Percentiles rank a stretch among this genome's conserved stretches.
These are phyloP conservation scores for Struthio camelus DNA, from an alignment of 2,113 vertebrate genomes.

Conservation along the genomic window DNA sequence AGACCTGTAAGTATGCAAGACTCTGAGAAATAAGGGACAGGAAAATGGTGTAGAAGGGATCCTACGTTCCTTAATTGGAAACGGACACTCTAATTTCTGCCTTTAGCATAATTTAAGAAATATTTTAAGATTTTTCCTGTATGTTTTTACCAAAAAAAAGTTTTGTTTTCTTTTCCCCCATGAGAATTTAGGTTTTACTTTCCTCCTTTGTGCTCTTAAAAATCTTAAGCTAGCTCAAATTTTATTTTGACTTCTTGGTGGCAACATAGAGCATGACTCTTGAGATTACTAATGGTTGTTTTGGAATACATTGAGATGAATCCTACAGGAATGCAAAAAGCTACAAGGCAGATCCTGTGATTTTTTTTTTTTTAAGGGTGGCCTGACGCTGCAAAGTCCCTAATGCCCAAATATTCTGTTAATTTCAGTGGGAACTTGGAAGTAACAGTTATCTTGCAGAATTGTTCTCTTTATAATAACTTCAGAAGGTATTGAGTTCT, in stretches of 20 bases:
- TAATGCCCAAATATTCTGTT: neutral
- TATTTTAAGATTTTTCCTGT: accelerated
- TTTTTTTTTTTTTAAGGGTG: neutral
- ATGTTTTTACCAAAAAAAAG: neutral
- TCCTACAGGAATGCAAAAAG: neutral
- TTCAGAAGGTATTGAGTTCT: neutral
- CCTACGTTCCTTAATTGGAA: neutral
- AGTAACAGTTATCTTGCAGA: neutral
- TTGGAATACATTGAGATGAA: neutral
- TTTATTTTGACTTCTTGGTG: neutral
- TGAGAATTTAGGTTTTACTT: neutral
- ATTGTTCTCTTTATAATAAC: neutral
- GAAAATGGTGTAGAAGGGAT: neutral
- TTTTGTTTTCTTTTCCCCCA: neutral
- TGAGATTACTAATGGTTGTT: neutral
- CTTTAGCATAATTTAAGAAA: neutral
- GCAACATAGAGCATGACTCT: neutral
- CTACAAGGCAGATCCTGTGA: neutral
- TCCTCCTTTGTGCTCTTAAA: neutral
- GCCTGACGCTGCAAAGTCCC: neutral
- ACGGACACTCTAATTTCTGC: neutral
- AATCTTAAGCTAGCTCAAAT: neutral
- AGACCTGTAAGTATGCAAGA: slow-evolving; percentile 86
- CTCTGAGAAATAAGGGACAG: neutral
- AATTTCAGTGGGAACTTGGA: neutral